A percentile compares a stretch with the other conserved stretches of the same genome.
phyloP scores from a whole-genome alignment of 2,797 vertebrate genomes.

The Rhabdophis nuchalis region DNA sequence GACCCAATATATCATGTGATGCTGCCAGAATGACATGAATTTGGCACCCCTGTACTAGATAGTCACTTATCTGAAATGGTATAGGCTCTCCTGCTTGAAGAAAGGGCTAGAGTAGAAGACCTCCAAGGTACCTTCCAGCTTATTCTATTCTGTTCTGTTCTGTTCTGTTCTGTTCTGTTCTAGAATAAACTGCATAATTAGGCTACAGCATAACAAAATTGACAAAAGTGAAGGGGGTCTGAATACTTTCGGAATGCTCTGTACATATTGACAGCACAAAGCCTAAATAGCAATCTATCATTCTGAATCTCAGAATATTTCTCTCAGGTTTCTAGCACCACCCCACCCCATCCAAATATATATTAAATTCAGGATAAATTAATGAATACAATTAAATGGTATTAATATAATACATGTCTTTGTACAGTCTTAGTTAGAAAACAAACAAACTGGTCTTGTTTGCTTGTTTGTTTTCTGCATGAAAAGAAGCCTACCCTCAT shows the following conservation, averaged over 20 bases:
- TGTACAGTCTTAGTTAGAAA: too few species aligned
- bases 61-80: too few species aligned
- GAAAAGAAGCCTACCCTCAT: neutral
- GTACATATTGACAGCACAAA: neutral
- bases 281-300: neutral
- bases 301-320: neutral
- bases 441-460: neutral
- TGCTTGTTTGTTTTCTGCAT: neutral
- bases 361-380: neutral
- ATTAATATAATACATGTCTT: too few species aligned
- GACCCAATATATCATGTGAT: fast-evolving
- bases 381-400: too few species aligned
- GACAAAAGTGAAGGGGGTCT: neutral
- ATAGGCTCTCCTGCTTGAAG: too few species aligned
- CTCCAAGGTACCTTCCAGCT: too few species aligned
- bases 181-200: neutral
- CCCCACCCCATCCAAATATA: neutral
- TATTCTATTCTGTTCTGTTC: too few species aligned
- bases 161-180: too few species aligned
- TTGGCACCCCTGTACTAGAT: too few species aligned
- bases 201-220: neutral
- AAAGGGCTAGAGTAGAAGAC: too few species aligned
- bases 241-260: neutral
- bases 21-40: too few species aligned
- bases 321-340: neutral